A percentile compares a stretch with the other conserved stretches of the same genome.
phyloP scores from a whole-genome alignment of 2,888 invertebrate species.

The Eutolmus rufibarbis region DNA sequence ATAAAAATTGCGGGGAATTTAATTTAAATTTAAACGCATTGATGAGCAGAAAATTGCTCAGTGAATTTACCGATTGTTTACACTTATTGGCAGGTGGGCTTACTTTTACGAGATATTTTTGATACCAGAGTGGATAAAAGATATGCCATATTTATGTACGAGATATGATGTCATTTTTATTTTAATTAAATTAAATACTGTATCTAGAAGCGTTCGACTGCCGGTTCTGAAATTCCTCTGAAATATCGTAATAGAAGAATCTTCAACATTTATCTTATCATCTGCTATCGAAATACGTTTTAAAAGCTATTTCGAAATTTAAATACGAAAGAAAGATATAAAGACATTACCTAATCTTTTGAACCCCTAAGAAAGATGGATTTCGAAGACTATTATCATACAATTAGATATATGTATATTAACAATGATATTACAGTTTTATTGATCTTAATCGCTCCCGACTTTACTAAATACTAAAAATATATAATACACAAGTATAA shows the following conservation, averaged over 20 bases:
- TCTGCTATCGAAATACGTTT: not conserved
- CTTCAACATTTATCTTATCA: not conserved
- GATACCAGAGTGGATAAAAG: not conserved
- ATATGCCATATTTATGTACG: not conserved
- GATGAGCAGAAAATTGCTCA: not conserved
- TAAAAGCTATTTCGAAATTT: not conserved
- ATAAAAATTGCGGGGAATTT: not conserved
- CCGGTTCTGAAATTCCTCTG: too few relatives aligned
- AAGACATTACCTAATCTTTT: slow-evolving; percentile 38
- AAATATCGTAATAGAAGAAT: not conserved
- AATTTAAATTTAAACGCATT: not conserved
- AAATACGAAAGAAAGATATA: slow-evolving; percentile 35
- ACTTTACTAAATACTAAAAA: not conserved
- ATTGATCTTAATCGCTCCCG: not conserved
- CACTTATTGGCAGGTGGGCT: not conserved
- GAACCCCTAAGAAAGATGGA: not conserved
- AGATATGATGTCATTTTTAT: not conserved
- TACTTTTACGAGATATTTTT: not conserved
- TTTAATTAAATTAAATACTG: not conserved
- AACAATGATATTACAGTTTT: not conserved
- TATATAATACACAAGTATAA: not conserved
- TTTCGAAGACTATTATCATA: not conserved
- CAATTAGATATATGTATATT: not conserved
- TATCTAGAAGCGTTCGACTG: not conserved
- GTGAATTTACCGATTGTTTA: not conserved